Percentiles rank a stretch among this genome's conserved stretches.
Conservation (phyloP, 2,113 vertebrate species). For the Larimichthys polyactis region DNA sequence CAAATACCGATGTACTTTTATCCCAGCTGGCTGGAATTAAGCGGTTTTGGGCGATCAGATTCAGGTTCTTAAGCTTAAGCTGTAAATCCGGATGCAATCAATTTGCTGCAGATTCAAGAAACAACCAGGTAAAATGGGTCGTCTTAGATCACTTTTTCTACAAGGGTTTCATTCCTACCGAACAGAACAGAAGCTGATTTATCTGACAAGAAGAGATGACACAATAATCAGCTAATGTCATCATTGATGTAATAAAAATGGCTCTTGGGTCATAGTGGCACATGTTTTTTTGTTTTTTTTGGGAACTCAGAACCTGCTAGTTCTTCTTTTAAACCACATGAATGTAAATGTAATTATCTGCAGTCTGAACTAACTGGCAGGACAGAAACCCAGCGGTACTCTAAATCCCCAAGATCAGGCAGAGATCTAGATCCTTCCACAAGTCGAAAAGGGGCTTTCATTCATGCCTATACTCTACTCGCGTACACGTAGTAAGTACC, state of each 20-base stretch:
- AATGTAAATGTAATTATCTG: background rate
- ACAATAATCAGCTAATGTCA: background rate
- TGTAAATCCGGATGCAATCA: background rate
- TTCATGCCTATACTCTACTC: background rate
- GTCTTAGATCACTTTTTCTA: background rate
- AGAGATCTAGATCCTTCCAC: constrained; percentile 12
- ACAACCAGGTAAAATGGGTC: constrained; percentile 10
- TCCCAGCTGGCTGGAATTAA: background rate
- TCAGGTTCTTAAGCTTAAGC: background rate
- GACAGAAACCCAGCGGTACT: constrained; percentile 4
- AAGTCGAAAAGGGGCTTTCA: constrained; percentile 4
- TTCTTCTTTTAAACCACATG: background rate
- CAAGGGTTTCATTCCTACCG: constrained; percentile 3
- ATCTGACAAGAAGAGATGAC: background rate
- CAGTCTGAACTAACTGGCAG: background rate
- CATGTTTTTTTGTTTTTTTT: background rate
- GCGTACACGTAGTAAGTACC: background rate
- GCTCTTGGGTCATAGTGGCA: background rate
- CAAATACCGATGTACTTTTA: background rate
- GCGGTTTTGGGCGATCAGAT: background rate
- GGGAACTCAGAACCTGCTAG: constrained; percentile 24
- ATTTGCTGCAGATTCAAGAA: background rate
- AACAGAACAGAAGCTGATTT: background rate
- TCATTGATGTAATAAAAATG: constrained; percentile 1
- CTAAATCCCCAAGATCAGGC: background rate